These are phyloP conservation scores for Pseudomyrmex cubaensis DNA, from an alignment of 1,140 invertebrate genomes.

Conservation along the genomic window DNA sequence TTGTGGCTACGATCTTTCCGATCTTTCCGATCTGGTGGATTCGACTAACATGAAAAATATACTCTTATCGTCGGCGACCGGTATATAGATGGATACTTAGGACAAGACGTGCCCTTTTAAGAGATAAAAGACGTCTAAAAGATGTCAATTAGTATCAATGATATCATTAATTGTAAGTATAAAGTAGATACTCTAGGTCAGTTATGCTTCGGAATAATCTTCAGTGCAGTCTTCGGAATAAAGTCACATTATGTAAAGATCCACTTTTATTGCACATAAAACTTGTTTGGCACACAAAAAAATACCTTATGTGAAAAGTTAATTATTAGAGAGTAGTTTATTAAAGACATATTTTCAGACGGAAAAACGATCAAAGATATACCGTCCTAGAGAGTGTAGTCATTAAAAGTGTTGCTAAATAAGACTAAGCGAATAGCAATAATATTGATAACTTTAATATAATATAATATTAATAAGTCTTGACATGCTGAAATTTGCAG, in stretches of 20 bases:
- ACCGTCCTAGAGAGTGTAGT: too few relatives aligned
- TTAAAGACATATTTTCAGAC: too few relatives aligned
- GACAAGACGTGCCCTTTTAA: neutral
- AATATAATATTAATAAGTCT: too few relatives aligned
- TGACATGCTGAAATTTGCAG: too few relatives aligned
- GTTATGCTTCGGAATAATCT: neutral
- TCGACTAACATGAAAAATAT: slow-evolving; percentile 3
- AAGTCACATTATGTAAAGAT: neutral
- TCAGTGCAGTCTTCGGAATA: neutral
- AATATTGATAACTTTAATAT: too few relatives aligned
- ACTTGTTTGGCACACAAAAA: neutral
- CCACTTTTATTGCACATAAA: neutral
- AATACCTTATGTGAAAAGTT: neutral
- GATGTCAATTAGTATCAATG: neutral
- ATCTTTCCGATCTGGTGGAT: slow-evolving; percentile 15
- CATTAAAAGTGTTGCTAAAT: too few relatives aligned
- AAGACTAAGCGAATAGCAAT: too few relatives aligned
- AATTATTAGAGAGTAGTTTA: too few relatives aligned
- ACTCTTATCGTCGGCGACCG: neutral
- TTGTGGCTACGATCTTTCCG: neutral
- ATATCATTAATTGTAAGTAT: slow-evolving; percentile 6
- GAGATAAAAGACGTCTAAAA: neutral
- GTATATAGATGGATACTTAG: neutral
- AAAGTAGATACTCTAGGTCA: neutral
- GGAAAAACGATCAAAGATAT: too few relatives aligned